Conservation (phyloP, 2,113 vertebrate genomes). For the Noturus placidus region DNA sequence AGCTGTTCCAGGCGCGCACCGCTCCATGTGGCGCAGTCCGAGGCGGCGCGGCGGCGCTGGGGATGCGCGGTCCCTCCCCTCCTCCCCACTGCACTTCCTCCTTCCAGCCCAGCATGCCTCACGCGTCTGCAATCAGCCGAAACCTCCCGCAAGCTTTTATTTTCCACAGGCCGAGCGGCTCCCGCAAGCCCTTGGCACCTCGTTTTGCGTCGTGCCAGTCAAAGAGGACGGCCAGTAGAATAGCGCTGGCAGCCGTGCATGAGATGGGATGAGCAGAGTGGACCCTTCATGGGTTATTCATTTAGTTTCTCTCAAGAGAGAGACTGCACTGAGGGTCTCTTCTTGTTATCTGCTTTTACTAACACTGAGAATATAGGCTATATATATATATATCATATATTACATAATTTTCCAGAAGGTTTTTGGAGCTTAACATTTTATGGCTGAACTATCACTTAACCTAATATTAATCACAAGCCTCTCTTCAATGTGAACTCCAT, state of each 20-base stretch:
- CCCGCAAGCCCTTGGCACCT: conserved; percentile 70
- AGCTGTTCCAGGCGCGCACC: conserved; percentile 79
- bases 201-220: conserved; percentile 78
- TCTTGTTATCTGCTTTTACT: conserved; percentile 69
- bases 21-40: conserved; percentile 83
- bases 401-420: not conserved
- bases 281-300: conserved; percentile 79
- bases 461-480: not conserved
- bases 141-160: conserved; percentile 81
- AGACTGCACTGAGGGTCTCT: conserved; percentile 61
- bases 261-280: conserved; percentile 79
- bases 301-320: conserved; percentile 68
- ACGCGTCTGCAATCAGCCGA: conserved; percentile 68
- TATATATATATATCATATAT: not conserved
- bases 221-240: conserved; percentile 77
- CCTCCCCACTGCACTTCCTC: conserved; percentile 88
- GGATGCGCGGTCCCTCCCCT: conserved; percentile 83
- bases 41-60: conserved; percentile 78
- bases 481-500: not conserved
- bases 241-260: conserved; percentile 81
- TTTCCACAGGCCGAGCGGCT: conserved; percentile 69
- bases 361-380: conserved; percentile 17
- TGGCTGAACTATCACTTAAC: conserved; percentile 7
- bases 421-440: not conserved
- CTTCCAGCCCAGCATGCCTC: conserved; percentile 85